These are phyloP conservation scores for Seriola aureovittata DNA, from an alignment of 2,113 vertebrate species.

Conservation along the genomic window DNA sequence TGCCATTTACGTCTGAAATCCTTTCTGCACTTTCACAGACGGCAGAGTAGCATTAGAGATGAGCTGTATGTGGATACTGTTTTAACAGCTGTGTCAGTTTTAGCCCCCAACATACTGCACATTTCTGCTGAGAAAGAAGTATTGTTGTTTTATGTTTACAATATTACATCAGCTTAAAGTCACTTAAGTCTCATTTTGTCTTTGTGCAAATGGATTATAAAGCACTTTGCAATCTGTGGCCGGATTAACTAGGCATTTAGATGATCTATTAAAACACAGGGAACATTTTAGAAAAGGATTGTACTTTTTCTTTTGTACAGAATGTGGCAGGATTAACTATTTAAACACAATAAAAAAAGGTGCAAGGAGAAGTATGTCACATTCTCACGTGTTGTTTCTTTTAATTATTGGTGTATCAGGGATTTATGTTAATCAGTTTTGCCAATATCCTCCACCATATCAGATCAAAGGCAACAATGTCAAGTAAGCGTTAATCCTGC, in stretches of 20 bases:
- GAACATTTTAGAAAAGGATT: conserved; percentile 38
- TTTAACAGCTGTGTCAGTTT: conserved; percentile 7
- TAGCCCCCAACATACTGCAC: background rate
- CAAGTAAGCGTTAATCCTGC: background rate
- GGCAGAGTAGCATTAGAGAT: conserved; percentile 15
- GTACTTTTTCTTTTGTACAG: conserved; percentile 24
- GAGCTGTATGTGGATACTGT: conserved; percentile 9
- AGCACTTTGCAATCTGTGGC: conserved; percentile 56
- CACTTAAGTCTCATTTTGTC: conserved; percentile 45
- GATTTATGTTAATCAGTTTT: background rate
- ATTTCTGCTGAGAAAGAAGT: conserved; percentile 7
- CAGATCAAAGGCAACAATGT: conserved; percentile 27
- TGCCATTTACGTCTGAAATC: conserved; percentile 6
- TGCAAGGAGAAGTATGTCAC: background rate
- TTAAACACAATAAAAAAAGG: background rate
- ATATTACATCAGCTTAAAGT: conserved; percentile 38
- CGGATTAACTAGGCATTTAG: conserved; percentile 64
- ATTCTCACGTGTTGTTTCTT: background rate
- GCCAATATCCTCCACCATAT: background rate
- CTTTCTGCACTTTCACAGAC: conserved; percentile 3
- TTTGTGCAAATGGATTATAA: conserved; percentile 59
- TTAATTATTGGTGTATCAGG: background rate
- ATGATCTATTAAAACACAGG: conserved; percentile 52
- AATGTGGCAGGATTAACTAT: conserved; percentile 29
- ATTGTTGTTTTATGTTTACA: conserved; percentile 25